Percentiles rank a stretch among this genome's conserved stretches.
Conservation (phyloP, 1,140 invertebrate species). For the Hyles vespertilio region DNA sequence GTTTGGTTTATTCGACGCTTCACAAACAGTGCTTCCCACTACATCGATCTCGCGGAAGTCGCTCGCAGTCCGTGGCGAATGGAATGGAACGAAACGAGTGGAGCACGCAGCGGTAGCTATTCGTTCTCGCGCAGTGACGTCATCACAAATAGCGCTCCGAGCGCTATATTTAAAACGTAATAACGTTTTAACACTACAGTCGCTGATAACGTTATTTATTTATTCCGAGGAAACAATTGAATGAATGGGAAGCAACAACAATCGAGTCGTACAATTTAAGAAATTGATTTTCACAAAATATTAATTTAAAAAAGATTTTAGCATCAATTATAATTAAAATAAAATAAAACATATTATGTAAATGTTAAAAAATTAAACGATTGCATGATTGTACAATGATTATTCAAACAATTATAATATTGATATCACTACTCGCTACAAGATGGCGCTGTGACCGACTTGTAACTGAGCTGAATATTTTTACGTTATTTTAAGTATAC, state of each 20-base stretch:
- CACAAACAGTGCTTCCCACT: conserved; percentile 55
- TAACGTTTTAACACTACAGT: too few relatives aligned
- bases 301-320: too few relatives aligned
- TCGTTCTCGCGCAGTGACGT: conserved; percentile 51
- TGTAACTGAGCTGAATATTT: too few relatives aligned
- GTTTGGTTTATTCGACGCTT: conserved; percentile 56
- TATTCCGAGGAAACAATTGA: too few relatives aligned
- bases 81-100: conserved; percentile 61
- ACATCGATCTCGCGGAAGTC: conserved; percentile 68
- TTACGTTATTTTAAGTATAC: too few relatives aligned
- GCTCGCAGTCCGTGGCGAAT: conserved; percentile 60
- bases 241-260: too few relatives aligned
- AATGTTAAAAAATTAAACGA: neutral
- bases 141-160: conserved; percentile 18
- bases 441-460: conserved; percentile 12
- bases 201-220: conserved; percentile 1
- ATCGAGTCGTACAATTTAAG: too few relatives aligned
- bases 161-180: too few relatives aligned
- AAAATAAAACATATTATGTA: too few relatives aligned
- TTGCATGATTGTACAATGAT: neutral
- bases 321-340: too few relatives aligned
- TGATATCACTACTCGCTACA: neutral
- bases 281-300: too few relatives aligned
- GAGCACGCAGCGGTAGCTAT: conserved; percentile 31
- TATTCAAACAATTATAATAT: neutral